These are phyloP conservation scores for Clarias laeviceps DNA, from an alignment of 2,797 vertebrate species.

Conservation along the genomic window DNA sequence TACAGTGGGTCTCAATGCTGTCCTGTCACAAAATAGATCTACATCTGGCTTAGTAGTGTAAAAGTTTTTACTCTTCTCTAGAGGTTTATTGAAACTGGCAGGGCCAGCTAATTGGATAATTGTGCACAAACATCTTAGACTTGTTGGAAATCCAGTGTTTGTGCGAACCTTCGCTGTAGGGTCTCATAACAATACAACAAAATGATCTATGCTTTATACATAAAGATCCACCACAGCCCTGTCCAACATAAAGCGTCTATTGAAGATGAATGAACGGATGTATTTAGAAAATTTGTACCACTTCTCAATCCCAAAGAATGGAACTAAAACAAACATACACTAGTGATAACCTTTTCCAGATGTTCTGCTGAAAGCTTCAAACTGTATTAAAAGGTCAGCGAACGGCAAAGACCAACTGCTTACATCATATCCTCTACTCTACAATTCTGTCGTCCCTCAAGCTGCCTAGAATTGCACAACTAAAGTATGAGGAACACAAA, in stretches of 20 bases:
- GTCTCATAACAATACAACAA: neutral
- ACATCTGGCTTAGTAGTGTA: conserved; percentile 33
- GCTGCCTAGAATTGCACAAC: conserved; percentile 36
- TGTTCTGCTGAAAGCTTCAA: conserved; percentile 4
- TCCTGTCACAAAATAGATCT: conserved; percentile 21
- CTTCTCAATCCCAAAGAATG: neutral
- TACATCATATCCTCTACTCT: conserved; percentile 31
- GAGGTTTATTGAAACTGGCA: neutral
- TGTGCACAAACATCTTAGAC: neutral
- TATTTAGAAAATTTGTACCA: neutral
- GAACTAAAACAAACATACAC: neutral
- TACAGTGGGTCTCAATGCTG: conserved; percentile 26
- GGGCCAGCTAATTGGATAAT: neutral
- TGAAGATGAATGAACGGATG: neutral
- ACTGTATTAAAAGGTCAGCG: conserved; percentile 16
- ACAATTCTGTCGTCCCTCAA: neutral
- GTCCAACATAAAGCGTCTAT: neutral
- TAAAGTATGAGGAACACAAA: conserved; percentile 20
- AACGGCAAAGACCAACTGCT: conserved; percentile 12
- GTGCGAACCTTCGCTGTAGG: neutral
- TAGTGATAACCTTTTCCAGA: conserved; percentile 6
- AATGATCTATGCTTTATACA: neutral
- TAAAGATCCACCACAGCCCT: neutral
- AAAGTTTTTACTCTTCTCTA: neutral
- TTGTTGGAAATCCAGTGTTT: neutral